Percentiles rank a stretch among this genome's conserved stretches.
Evolutionary conservation across 53 echinoderm and acorn worm genomes (phyloP).

Genomic region (Actinopyga echinites): DNA sequence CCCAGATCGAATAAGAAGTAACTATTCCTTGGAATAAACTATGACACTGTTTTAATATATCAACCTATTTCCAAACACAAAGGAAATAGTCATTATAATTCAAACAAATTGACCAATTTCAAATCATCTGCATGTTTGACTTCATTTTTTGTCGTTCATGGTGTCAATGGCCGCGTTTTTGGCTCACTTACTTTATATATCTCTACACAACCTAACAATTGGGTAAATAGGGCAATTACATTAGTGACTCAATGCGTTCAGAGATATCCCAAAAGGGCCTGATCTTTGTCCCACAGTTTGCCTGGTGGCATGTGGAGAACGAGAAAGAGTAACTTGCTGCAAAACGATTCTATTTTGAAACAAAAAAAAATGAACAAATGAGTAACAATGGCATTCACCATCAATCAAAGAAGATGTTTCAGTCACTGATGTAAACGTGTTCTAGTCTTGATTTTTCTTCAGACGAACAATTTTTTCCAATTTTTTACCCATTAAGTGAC

Average conservation of each 20-base stretch:
- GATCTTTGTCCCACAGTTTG: conserved; percentile 32
- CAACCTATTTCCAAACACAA: conserved; percentile 30
- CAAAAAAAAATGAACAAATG: too few species aligned
- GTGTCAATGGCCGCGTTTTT: conserved; percentile 41
- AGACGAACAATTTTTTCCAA: too few species aligned
- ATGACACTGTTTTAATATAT: conserved; percentile 14
- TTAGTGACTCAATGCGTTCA: conserved; percentile 40
- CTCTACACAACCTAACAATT: background rate
- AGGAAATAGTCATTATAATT: background rate
- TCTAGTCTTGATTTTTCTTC: too few species aligned
- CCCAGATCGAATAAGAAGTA: too few species aligned
- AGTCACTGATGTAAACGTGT: too few species aligned
- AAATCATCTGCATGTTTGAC: conserved; percentile 42
- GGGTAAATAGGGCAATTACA: conserved; percentile 45
- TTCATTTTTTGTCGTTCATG: conserved; percentile 40
- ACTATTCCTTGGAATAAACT: too few species aligned
- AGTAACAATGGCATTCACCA: too few species aligned
- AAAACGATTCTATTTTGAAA: too few species aligned
- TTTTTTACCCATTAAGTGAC: too few species aligned
- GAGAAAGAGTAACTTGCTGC: too few species aligned
- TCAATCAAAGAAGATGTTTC: too few species aligned
- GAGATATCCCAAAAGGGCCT: conserved; percentile 40
- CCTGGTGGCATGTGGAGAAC: background rate
- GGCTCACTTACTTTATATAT: background rate
- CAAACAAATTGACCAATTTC: conserved; percentile 37